Conservation (phyloP, 2,797 vertebrate genomes). For the Coranthus polyacanthus region DNA sequence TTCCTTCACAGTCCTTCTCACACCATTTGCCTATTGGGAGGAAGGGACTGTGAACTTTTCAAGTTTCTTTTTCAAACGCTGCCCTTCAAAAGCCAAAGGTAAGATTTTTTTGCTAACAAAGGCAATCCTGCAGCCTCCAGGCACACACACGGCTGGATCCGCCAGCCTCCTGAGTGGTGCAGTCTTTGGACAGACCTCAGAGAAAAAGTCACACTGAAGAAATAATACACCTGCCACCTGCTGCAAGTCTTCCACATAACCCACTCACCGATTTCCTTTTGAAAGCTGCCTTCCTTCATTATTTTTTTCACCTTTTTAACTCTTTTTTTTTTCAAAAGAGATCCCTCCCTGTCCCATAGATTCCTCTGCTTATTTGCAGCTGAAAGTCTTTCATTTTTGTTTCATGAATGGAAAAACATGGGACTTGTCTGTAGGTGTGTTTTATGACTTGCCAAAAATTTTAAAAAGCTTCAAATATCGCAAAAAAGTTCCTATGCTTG, state of each 20-base stretch:
- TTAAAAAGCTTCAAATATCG: no score
- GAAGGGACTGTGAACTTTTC: conserved; percentile 44
- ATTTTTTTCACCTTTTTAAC: conserved; percentile 16
- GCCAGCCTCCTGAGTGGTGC: conserved; percentile 44
- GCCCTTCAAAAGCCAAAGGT: conserved; percentile 65
- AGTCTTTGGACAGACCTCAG: conserved; percentile 44
- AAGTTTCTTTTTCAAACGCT: conserved; percentile 45
- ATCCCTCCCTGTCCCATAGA: neutral
- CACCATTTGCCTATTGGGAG: conserved; percentile 17
- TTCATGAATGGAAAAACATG: no score
- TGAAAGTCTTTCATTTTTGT: neutral
- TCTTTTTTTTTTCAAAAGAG: conserved; percentile 8
- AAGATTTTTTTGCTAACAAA: conserved; percentile 58
- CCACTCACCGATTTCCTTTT: conserved; percentile 11
- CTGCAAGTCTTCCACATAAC: conserved; percentile 32
- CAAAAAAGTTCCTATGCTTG: no score
- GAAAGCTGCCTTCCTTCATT: neutral
- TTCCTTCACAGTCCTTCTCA: conserved; percentile 27
- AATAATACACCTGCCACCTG: conserved; percentile 58
- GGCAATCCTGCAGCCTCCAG: conserved; percentile 53
- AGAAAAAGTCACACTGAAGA: conserved; percentile 50
- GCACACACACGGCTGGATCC: conserved; percentile 57
- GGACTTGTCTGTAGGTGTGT: no score
- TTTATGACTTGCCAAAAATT: no score
- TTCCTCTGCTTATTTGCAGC: conserved; percentile 9